phyloP scores from a whole-genome alignment of 2,113 vertebrate genomes.

The Halichoerus grypus region DNA sequence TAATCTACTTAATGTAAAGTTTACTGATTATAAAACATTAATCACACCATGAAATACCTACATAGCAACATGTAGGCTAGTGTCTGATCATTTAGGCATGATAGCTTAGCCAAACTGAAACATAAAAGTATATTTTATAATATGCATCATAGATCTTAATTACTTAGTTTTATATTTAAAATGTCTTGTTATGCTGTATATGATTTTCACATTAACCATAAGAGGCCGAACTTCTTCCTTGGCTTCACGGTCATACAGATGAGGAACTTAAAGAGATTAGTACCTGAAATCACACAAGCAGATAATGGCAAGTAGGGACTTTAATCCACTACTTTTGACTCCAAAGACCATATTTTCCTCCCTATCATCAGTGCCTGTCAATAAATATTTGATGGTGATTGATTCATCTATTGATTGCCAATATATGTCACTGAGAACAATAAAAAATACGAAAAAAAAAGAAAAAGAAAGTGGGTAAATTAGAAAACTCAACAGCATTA shows the following conservation, averaged over 20 bases:
- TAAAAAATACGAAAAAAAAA: neutral
- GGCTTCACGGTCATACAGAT: neutral
- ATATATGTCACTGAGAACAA: neutral
- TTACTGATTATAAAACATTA: neutral
- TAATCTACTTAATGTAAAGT: neutral
- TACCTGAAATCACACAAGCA: neutral
- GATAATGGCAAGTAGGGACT: neutral
- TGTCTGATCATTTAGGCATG: neutral
- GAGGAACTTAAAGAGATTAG: neutral
- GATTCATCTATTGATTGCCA: neutral
- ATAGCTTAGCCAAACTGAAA: neutral
- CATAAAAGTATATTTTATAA: neutral
- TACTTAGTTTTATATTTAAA: slow-evolving; percentile 21
- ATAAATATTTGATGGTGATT: neutral
- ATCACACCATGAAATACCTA: neutral
- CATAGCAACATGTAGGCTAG: neutral
- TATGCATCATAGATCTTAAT: neutral
- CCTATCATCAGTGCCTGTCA: neutral
- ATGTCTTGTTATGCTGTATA: neutral
- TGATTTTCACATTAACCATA: neutral
- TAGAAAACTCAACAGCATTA: neutral
- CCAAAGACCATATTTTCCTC: neutral
- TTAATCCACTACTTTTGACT: neutral
- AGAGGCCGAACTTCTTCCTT: neutral
- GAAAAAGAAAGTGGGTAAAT: neutral